phyloP scores from a whole-genome alignment of 2,797 vertebrate species.

The Acanthornis magna region DNA sequence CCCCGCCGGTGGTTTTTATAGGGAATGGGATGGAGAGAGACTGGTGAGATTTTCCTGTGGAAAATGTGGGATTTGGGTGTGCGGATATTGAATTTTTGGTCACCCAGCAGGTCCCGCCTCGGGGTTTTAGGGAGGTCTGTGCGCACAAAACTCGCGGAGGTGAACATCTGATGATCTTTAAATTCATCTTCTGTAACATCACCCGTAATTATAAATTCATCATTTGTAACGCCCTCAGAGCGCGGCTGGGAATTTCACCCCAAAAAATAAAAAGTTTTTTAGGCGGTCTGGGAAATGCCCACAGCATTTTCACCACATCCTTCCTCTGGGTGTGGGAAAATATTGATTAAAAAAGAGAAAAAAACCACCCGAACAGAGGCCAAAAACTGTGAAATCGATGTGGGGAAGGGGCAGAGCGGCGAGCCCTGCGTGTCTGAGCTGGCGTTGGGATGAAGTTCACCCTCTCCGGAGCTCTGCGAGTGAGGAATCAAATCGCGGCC shows the following conservation, averaged over 20 bases:
- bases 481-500: background rate
- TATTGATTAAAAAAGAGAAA: accelerated
- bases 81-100: background rate
- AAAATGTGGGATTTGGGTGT: accelerated
- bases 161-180: accelerated
- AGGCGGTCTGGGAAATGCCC: background rate
- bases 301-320: background rate
- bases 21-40: accelerated
- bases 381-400: accelerated
- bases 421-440: background rate
- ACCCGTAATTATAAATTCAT: accelerated
- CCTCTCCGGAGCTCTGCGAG: background rate
- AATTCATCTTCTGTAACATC: background rate
- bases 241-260: background rate
- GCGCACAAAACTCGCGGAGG: accelerated
- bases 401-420: background rate
- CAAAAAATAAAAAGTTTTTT: background rate
- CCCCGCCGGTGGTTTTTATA: accelerated
- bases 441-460: background rate
- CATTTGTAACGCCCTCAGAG: background rate
- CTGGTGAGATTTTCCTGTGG: background rate
- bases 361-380: accelerated
- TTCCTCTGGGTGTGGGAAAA: background rate
- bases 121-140: background rate
- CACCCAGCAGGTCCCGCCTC: background rate